Evolutionary conservation across 2,888 invertebrate genomes (phyloP).

Genomic region (Ochropacha duplaris): DNA sequence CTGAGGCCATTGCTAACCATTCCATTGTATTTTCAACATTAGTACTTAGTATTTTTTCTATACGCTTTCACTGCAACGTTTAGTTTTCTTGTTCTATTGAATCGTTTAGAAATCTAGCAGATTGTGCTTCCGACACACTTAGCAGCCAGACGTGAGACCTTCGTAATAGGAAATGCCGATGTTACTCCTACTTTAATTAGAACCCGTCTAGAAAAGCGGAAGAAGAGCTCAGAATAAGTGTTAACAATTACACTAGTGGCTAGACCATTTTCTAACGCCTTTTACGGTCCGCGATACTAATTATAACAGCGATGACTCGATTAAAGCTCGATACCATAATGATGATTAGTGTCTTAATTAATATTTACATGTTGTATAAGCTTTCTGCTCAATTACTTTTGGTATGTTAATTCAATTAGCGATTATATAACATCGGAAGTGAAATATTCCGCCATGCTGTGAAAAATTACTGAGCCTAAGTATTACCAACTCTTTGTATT

Average conservation of each 20-base stretch:
- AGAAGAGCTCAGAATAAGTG: conserved; percentile 27
- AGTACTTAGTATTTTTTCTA: conserved; percentile 8
- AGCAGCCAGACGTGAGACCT: conserved; percentile 46
- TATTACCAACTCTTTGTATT: conserved; percentile 12
- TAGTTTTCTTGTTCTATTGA: conserved; percentile 42
- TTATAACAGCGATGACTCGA: not conserved
- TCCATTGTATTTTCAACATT: conserved; percentile 1
- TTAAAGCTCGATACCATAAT: conserved; percentile 10
- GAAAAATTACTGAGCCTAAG: conserved; percentile 8
- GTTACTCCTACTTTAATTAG: conserved; percentile 40
- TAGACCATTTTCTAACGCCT: conserved; percentile 10
- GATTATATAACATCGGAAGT: not conserved
- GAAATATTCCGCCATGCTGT: not conserved
- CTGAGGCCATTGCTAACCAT: not conserved
- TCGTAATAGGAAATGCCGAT: conserved; percentile 48
- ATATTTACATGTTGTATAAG: not conserved
- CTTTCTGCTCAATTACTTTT: not conserved
- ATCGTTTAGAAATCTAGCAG: conserved; percentile 44
- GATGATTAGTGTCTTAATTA: not conserved
- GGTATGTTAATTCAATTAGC: not conserved
- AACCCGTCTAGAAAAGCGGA: conserved; percentile 48
- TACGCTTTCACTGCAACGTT: conserved; percentile 39
- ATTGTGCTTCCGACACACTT: conserved; percentile 52
- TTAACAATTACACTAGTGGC: conserved; percentile 17
- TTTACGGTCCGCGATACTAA: conserved; percentile 7